Base-by-base conservation (phyloP, 2,888 invertebrate genomes). In the Hesperia comma region DNA sequence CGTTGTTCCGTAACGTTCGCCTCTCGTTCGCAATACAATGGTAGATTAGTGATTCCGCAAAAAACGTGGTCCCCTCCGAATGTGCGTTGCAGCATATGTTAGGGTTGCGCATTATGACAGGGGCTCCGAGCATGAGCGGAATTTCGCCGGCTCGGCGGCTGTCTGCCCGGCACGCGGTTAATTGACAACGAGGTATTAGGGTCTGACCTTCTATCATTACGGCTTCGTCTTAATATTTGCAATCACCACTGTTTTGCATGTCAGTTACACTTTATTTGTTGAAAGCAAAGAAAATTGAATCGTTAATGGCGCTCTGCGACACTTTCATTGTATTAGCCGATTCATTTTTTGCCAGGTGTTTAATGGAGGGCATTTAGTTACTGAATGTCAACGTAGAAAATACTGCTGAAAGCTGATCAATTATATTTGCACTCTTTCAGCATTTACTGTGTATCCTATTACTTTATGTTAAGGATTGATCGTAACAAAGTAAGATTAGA, bases 171-270 rank as follows among this genome's bases (percentile, higher is more conserved):
- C 63, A 40, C 43, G 46, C 55, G 62, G 61, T 68, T 70, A 69
- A 63, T 67, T 67, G 61, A 53, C 68, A 40, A 49, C 41, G 43
- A 55, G 33, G 54, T 61, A 61, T 63, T 79, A 82, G 78, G 79
- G 75, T 79, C 73, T 81, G 86, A 84, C 86, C 86, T 87, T 84
- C 74, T 76, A 74, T 84, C 80, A 83, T 86, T 85, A 84, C 79
- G 86, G 84, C 84, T 87, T 86, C 86, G 78, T 71, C 67, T 72
- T 75, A 70, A 74, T 73, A 43, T 60, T 66, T 66, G 40, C 19
- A 60, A 53, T 64, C 51, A 41, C 1, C 37, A 33, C 33, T 32
- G 12, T 56, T 53, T 53, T 32, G 32, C 53, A 53, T 53, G n/a
- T 53, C 2, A 17, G 19, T 6, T 17, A n/a, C 14, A 8, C 17